Conservation (phyloP, 2,888 invertebrate genomes). For the Alsophila aescularia region DNA sequence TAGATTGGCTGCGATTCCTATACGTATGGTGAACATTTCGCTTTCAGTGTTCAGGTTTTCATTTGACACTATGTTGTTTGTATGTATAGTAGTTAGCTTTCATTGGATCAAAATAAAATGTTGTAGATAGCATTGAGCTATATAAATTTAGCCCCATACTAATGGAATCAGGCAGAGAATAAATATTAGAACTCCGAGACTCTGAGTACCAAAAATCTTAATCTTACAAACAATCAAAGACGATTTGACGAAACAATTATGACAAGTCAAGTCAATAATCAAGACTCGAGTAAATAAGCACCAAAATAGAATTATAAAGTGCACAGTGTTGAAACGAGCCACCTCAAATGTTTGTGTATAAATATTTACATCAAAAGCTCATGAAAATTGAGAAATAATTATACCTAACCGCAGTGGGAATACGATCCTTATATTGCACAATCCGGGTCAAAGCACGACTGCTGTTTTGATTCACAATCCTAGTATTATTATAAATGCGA, state of each 20-base stretch:
- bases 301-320: constrained; percentile 17
- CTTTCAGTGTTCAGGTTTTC: too few relatives aligned
- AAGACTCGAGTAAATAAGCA: constrained; percentile 4
- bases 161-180: too few relatives aligned
- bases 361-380: constrained; percentile 1
- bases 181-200: too few relatives aligned
- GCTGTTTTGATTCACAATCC: background rate
- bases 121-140: too few relatives aligned
- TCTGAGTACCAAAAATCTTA: too few relatives aligned
- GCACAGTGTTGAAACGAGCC: constrained; percentile 15
- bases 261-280: background rate
- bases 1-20: too few relatives aligned
- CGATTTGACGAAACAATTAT: background rate
- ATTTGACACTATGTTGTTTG: too few relatives aligned
- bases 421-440: constrained; percentile 3
- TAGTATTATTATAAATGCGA: too few relatives aligned
- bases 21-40: too few relatives aligned
- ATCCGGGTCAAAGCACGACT: background rate
- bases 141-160: too few relatives aligned
- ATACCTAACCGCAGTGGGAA: background rate
- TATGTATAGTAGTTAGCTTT: too few relatives aligned
- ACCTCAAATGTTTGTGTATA: constrained; percentile 7
- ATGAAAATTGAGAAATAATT: constrained; percentile 13
- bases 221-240: background rate
- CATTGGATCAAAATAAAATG: too few relatives aligned